Conservation (phyloP, 2,797 vertebrate species). For the Halcyon smyrnensis region DNA sequence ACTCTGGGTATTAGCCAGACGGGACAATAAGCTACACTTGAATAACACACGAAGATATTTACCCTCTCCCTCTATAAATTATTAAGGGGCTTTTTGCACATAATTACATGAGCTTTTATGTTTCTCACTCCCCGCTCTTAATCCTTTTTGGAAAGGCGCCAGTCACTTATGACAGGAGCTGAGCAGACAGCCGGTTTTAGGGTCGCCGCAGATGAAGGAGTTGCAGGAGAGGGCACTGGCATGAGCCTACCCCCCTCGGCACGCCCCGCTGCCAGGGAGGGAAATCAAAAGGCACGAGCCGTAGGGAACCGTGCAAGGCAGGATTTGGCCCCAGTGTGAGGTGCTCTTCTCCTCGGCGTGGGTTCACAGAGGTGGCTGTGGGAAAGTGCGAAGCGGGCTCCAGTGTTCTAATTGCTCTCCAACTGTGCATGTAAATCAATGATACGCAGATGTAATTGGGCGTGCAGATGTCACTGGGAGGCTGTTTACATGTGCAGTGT, state of each 20-base stretch:
- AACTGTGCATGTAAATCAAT: slow-evolving; percentile 64
- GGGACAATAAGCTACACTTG: slow-evolving; percentile 70
- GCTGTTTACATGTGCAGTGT: slow-evolving; percentile 49
- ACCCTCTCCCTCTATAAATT: slow-evolving; percentile 76
- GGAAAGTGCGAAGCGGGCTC: neutral
- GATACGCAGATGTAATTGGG: slow-evolving; percentile 63
- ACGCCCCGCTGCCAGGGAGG: fast-evolving
- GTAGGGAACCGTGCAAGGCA: fast-evolving
- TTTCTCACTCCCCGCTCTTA: slow-evolving; percentile 73
- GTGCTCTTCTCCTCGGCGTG: fast-evolving
- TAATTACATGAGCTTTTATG: slow-evolving; percentile 75
- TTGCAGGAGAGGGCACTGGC: neutral
- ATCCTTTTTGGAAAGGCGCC: slow-evolving; percentile 69
- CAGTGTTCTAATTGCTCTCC: slow-evolving; percentile 40
- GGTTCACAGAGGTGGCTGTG: neutral
- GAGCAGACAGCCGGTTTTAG: neutral
- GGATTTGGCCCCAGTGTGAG: neutral
- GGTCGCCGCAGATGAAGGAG: neutral
- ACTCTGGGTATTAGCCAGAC: slow-evolving; percentile 73
- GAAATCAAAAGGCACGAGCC: fast-evolving
- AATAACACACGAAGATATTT: slow-evolving; percentile 72
- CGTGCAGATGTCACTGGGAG: slow-evolving; percentile 51
- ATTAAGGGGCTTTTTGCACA: slow-evolving; percentile 70
- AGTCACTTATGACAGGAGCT: slow-evolving; percentile 20
- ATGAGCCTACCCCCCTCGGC: fast-evolving